These are phyloP conservation scores for Ommatoiulus sabulosus DNA, from an alignment of 2,888 invertebrate genomes.

Conservation along the genomic window DNA sequence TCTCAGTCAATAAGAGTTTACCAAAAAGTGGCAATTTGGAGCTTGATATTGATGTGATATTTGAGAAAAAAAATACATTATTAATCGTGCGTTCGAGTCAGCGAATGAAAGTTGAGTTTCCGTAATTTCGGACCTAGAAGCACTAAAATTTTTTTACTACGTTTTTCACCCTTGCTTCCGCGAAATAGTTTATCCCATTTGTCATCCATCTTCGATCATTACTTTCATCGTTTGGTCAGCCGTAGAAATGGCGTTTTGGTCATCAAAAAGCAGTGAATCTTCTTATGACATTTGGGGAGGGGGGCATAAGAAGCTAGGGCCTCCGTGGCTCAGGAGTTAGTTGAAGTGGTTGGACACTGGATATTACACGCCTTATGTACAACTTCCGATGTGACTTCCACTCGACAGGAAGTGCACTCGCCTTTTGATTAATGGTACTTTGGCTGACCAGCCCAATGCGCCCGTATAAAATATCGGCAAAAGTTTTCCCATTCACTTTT, in stretches of 20 bases:
- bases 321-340: neutral
- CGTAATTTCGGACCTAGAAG: neutral
- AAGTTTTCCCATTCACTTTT: neutral
- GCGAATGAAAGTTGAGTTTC: neutral
- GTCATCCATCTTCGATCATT: conserved; percentile 21
- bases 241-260: neutral
- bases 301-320: neutral
- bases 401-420: conserved; percentile 8
- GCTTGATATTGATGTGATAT: neutral
- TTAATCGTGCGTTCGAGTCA: neutral
- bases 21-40: neutral
- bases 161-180: neutral
- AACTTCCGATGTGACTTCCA: conserved; percentile 35
- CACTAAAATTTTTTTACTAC: neutral
- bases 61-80: neutral
- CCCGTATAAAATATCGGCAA: neutral
- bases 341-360: conserved; percentile 14
- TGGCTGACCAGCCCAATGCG: neutral
- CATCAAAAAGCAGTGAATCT: conserved; percentile 38
- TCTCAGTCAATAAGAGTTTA: no score
- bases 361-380: conserved; percentile 40
- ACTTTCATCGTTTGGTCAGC: neutral
- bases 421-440: neutral
- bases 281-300: neutral
- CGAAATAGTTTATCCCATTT: neutral